These are phyloP conservation scores for Aphidius gifuensis DNA, from an alignment of 1,140 invertebrate species.

Conservation along the genomic window DNA sequence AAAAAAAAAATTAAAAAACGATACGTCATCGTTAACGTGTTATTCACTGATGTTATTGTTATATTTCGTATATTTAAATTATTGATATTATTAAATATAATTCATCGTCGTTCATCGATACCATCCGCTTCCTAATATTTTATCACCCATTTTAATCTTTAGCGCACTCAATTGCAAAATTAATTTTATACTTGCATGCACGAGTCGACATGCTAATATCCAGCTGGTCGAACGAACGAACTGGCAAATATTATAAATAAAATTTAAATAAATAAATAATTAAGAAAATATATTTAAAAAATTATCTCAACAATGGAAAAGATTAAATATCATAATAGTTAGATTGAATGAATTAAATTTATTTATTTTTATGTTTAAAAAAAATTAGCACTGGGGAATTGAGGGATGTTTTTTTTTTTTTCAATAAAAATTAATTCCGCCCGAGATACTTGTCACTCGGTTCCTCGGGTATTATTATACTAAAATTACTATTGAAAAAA, in stretches of 20 bases:
- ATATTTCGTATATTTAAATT: slow-evolving; percentile 30
- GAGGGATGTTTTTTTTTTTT: slow-evolving; percentile 10
- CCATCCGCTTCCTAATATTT: slow-evolving; percentile 16
- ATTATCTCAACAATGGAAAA: too few species aligned
- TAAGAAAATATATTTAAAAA: background rate
- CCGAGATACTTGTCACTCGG: slow-evolving; percentile 1
- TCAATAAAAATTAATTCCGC: slow-evolving; percentile 5
- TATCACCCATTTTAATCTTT: slow-evolving; percentile 14
- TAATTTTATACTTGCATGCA: too few species aligned
- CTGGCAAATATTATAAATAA: slow-evolving; percentile 6
- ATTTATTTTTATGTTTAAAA: slow-evolving; percentile 8
- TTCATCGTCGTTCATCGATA: slow-evolving; percentile 22
- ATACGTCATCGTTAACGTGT: slow-evolving; percentile 28
- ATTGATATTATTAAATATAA: slow-evolving; percentile 26
- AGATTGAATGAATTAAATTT: too few species aligned
- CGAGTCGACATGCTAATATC: background rate
- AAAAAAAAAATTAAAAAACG: slow-evolving; percentile 20
- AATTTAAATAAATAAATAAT: background rate
- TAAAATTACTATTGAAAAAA: too few species aligned
- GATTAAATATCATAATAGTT: too few species aligned
- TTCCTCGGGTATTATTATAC: slow-evolving; percentile 7
- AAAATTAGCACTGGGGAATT: slow-evolving; percentile 20
- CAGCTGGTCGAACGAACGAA: slow-evolving; percentile 13
- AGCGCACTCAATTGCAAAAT: slow-evolving; percentile 5
- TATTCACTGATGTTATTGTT: slow-evolving; percentile 29